Evolutionary conservation across 2,888 invertebrate species (phyloP), one percentile per base, ranked within the genome.

Genomic region (Eupithecia pulchellata): DNA sequence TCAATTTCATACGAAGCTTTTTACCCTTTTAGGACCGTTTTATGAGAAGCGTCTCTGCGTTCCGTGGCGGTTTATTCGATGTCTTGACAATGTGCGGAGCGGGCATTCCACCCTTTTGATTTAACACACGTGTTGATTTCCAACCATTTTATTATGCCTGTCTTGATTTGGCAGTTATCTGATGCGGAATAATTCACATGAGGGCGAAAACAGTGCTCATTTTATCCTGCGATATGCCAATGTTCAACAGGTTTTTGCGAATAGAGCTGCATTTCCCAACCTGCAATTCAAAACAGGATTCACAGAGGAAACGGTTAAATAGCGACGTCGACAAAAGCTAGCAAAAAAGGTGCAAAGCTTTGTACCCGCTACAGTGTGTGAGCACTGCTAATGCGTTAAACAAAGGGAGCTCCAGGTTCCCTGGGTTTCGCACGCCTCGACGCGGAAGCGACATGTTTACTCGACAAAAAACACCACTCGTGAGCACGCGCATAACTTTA

Each of bases 361-460:
- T 81, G 78, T 80, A 75, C 78, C 71, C 71, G 78, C 79, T 75
- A 77, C 76, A 78, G 77, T 82, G 79, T 83, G 82, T 79, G 82
- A 82, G 82, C 78, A 78, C 79, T 78, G 81, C 78, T 81, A 83
- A 84, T 82, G 83, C 82, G 84, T 84, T 82, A 87, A 91, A 91
- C 91, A 91, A 92, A 91, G 89, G 88, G 88, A 89, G 81, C 84
- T 84, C 83, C 86, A 88, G 87, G 86, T 87, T 90, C 87, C 85
- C 88, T 87, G 88, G 89, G 75, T 88, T 92, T 93, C 92, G 88
- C 92, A 93, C 92, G 92, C 86, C 86, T 86, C 82, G 78, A 78
- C 85, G 87, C 91, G 91, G 91, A 91, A 91, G 87, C 85, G 86
- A 79, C 81, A 77, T 86, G 87, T 90, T 87, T 88, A 87, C 86